A percentile compares a stretch with the other conserved stretches of the same genome.
phyloP scores from a whole-genome alignment of 2,888 invertebrate species.

The Caenorhabditis drosophilae region DNA sequence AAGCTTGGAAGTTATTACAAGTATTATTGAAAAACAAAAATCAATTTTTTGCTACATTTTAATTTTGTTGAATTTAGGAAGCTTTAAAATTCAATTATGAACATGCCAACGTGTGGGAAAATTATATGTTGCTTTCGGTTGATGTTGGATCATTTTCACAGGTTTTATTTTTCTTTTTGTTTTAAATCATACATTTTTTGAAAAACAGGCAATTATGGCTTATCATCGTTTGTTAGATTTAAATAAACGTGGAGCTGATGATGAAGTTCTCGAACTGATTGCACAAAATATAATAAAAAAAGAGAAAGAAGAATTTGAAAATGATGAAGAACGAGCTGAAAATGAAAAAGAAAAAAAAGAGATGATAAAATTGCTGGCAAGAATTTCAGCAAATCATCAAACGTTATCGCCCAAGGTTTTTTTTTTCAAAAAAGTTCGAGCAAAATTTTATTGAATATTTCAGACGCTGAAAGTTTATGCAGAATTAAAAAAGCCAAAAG shows the following conservation, averaged over 20 bases:
- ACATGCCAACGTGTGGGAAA: constrained; percentile 95
- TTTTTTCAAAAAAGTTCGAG: no score
- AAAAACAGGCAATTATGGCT: constrained; percentile 83
- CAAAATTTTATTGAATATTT: no score
- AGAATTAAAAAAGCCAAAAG: constrained; percentile 35
- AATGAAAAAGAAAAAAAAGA: constrained; percentile 26
- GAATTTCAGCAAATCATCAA: constrained; percentile 41
- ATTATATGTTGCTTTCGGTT: constrained; percentile 84
- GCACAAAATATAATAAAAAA: constrained; percentile 24
- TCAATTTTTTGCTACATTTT: not conserved
- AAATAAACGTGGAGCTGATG: constrained; percentile 56
- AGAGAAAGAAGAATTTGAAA: constrained; percentile 14
- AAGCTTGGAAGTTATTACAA: constrained; percentile 58
- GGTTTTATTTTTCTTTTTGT: not conserved
- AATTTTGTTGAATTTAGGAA: constrained; percentile 75
- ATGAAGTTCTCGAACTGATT: constrained; percentile 42
- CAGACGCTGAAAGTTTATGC: constrained; percentile 33
- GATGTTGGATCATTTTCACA: constrained; percentile 81
- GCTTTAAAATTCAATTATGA: constrained; percentile 86
- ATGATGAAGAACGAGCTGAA: constrained; percentile 10
- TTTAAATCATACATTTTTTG: no score
- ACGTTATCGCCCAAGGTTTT: constrained; percentile 35
- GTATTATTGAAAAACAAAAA: constrained; percentile 24
- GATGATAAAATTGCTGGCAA: constrained; percentile 39
- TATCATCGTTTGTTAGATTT: constrained; percentile 86